These are phyloP conservation scores for Thryonomys swinderianus DNA, from an alignment of 2,113 vertebrate genomes.

Conservation along the genomic window DNA sequence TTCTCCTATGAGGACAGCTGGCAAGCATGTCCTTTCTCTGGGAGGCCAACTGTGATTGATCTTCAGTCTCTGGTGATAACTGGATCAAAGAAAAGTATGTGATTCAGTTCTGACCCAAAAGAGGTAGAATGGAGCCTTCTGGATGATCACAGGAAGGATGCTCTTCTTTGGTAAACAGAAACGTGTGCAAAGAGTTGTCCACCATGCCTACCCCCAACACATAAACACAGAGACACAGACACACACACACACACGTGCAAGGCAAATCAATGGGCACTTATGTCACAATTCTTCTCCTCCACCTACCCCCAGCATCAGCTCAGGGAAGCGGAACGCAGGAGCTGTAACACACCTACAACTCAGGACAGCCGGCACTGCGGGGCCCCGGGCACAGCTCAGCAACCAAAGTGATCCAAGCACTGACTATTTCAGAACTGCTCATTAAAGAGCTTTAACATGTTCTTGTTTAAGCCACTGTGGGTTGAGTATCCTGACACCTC, in stretches of 20 bases:
- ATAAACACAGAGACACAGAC: background rate
- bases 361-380: background rate
- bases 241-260: background rate
- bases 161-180: background rate
- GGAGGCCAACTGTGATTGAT: background rate
- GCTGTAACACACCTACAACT: background rate
- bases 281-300: background rate
- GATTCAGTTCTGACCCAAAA: background rate
- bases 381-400: background rate
- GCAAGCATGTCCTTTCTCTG: background rate
- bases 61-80: background rate
- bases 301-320: background rate
- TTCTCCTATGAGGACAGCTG: background rate
- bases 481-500: background rate
- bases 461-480: background rate
- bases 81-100: background rate
- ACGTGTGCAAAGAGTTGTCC: background rate
- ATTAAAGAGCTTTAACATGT: background rate
- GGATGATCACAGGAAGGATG: background rate
- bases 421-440: background rate
- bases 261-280: background rate
- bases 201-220: background rate
- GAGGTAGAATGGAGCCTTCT: background rate
- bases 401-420: background rate
- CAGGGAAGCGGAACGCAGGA: background rate